phyloP scores from a whole-genome alignment of 2,113 vertebrate species.

The Lota lota region DNA sequence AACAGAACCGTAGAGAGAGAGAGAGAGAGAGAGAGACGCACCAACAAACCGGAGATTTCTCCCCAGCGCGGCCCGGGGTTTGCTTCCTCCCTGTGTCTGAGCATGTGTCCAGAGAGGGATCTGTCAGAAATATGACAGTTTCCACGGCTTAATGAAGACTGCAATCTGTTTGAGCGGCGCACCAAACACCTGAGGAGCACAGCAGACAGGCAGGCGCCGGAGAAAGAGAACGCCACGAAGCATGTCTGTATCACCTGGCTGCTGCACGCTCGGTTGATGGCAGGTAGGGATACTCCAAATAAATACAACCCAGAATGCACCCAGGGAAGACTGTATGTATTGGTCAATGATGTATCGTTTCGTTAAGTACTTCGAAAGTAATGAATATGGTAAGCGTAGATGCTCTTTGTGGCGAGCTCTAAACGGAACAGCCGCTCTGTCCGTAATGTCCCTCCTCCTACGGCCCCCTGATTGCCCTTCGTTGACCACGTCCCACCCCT shows the following conservation, averaged over 20 bases:
- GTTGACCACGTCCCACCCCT: conserved; percentile 59
- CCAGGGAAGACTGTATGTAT: no score
- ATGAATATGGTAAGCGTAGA: conserved; percentile 1
- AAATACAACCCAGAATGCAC: background rate
- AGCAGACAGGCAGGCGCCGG: conserved; percentile 19
- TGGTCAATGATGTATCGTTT: background rate
- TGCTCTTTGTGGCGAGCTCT: conserved; percentile 21
- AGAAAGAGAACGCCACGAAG: conserved; percentile 14
- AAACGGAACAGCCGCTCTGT: conserved; percentile 38
- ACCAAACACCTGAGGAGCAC: conserved; percentile 27
- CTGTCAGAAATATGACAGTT: conserved; percentile 55
- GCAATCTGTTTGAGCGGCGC: conserved; percentile 53
- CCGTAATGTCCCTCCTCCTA: conserved; percentile 41
- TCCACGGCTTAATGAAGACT: conserved; percentile 54
- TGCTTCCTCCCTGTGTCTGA: conserved; percentile 29
- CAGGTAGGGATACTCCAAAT: background rate
- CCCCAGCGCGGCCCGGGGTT: conserved; percentile 27
- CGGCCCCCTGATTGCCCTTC: conserved; percentile 56
- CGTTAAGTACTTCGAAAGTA: background rate
- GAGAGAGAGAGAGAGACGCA: background rate
- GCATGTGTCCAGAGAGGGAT: conserved; percentile 48
- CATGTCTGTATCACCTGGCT: conserved; percentile 5
- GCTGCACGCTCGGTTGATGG: background rate
- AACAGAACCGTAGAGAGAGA: no score
- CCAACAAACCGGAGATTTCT: conserved; percentile 28